Percentiles rank a stretch among this genome's conserved stretches.
These are phyloP conservation scores for Malurus elegans DNA, from an alignment of 2,113 vertebrate genomes.

Conservation along the genomic window DNA sequence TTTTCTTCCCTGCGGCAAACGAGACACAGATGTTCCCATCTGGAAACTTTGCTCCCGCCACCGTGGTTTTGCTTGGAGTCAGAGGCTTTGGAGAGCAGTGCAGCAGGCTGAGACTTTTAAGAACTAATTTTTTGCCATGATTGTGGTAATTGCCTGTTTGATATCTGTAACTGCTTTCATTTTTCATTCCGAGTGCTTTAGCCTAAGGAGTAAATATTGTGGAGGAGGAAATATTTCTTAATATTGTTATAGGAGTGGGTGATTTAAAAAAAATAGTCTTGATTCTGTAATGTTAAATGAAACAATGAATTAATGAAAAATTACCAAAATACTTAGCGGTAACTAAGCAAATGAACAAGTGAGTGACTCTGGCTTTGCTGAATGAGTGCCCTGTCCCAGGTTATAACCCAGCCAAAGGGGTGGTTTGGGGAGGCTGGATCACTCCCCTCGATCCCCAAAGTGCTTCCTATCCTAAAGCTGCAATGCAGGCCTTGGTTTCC, in stretches of 20 bases:
- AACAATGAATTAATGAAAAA: background rate
- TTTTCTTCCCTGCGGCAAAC: slow-evolving; percentile 60
- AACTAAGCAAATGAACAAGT: background rate
- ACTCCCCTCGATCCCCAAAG: background rate
- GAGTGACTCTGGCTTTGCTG: background rate
- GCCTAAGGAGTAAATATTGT: background rate
- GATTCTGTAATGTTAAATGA: background rate
- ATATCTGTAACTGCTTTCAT: background rate
- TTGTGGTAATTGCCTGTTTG: slow-evolving; percentile 43
- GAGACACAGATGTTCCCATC: slow-evolving; percentile 72
- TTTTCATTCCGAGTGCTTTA: slow-evolving; percentile 4
- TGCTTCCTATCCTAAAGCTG: background rate
- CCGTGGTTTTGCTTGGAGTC: background rate
- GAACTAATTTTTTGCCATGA: background rate
- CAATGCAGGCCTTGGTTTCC: background rate
- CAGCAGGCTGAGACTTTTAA: slow-evolving; percentile 17
- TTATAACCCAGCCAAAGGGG: background rate
- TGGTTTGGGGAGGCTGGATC: background rate
- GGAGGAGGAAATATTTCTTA: slow-evolving; percentile 22
- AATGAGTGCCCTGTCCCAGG: background rate
- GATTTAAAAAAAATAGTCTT: background rate
- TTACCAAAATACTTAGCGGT: background rate
- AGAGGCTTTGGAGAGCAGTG: slow-evolving; percentile 17
- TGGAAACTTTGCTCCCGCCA: slow-evolving; percentile 51
- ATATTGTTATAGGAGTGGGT: background rate